Conservation (phyloP, 1,140 invertebrate genomes). For the Tetraneura akinire region DNA sequence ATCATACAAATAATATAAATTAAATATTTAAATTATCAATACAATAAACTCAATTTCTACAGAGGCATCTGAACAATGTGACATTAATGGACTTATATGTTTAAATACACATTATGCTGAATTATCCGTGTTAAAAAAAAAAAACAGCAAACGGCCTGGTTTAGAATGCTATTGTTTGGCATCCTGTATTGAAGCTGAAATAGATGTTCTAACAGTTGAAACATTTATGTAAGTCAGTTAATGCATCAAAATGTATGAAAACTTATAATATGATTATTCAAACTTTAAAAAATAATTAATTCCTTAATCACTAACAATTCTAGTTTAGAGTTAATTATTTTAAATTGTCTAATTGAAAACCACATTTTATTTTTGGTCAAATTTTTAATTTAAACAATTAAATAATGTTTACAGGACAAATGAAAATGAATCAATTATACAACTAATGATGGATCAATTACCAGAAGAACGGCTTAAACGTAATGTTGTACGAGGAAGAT, state of each 20-base stretch:
- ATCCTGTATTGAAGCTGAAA: constrained; percentile 66
- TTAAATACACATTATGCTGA: constrained; percentile 65
- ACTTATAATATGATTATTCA: too few species aligned
- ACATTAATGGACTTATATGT: constrained; percentile 65
- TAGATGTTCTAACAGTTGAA: constrained; percentile 44
- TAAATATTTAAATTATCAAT: neutral
- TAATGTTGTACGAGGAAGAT: constrained; percentile 65
- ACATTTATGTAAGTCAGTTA: constrained; percentile 26
- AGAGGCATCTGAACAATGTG: constrained; percentile 60
- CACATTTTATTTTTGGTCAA: too few species aligned
- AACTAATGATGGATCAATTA: constrained; percentile 63
- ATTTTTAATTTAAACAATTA: too few species aligned
- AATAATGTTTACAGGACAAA: constrained; percentile 2
- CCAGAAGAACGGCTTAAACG: constrained; percentile 66
- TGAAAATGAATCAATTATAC: constrained; percentile 59
- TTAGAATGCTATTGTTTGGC: constrained; percentile 66
- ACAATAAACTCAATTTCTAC: neutral
- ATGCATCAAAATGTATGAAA: too few species aligned
- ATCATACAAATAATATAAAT: neutral
- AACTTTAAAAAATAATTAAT: too few species aligned
- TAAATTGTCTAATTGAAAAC: too few species aligned
- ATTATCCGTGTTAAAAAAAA: constrained; percentile 65
- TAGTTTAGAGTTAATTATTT: too few species aligned
- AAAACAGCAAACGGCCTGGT: constrained; percentile 57
- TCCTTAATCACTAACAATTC: too few species aligned